phyloP scores from a whole-genome alignment of 2,888 invertebrate genomes.

The Allygus modestus region DNA sequence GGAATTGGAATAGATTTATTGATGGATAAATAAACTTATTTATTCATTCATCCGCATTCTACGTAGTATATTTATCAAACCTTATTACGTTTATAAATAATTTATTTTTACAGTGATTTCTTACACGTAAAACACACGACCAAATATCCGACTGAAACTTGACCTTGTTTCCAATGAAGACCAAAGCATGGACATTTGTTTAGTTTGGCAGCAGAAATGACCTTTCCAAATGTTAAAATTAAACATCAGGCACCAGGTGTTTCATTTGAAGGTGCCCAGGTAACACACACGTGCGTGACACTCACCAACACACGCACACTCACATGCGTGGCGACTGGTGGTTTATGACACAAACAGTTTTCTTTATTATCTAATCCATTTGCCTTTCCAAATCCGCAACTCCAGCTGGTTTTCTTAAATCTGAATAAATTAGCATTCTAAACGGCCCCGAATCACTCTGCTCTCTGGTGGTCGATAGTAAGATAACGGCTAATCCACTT shows the following conservation, averaged over 20 bases:
- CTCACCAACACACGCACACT: background rate
- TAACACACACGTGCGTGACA: background rate
- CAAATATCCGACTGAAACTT: background rate
- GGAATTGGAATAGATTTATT: too few species aligned
- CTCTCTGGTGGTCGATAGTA: background rate
- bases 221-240: background rate
- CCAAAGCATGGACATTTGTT: background rate
- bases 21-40: too few species aligned
- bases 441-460: background rate
- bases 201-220: background rate
- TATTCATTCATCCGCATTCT: too few species aligned
- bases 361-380: constrained; percentile 30
- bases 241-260: background rate
- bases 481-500: background rate
- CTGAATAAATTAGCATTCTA: constrained; percentile 5
- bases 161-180: background rate
- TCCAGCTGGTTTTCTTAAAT: background rate
- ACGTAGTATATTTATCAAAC: too few species aligned
- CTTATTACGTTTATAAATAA: too few species aligned
- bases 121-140: too few species aligned
- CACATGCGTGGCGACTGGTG: background rate
- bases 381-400: background rate
- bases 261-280: background rate
- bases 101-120: too few species aligned
- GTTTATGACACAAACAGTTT: constrained; percentile 11